Base-by-base conservation (phyloP, 2,888 invertebrate species). In the Anthoptus insignis region DNA sequence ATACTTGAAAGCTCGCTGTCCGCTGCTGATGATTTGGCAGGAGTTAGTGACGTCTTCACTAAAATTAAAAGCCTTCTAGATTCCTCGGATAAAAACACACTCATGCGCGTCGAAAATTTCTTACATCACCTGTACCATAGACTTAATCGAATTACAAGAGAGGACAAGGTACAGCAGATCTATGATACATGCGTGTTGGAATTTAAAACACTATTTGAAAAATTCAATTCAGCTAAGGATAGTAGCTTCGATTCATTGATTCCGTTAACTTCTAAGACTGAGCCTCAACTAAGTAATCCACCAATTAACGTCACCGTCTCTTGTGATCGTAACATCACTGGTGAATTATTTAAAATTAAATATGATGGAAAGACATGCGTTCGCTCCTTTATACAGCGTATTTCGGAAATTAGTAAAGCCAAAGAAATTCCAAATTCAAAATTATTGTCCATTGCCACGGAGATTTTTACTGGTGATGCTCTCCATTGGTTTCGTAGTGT, bases 271-370 rank as follows among this genome's bases (percentile, higher is more conserved):
- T n/a, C 37, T n/a, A 37, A 37, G n/a, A 3, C 37, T 19, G 19
- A 42, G 42, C 21, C 21, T 9, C 42, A 42, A 42, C 1, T 42
- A 19, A 21, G 5, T 9, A 7, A 3, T 32, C 32, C 32, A 9
- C 32, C 32, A 9, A 32, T 32, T 32, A 32, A 32, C 9, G 45
- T 53, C 3, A 45, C 11, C n/a, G 47, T 13, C 24, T 4, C 37
- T n/a, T 37, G 37, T 37, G 37, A 37, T n/a, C 37, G 37, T 37
- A 27, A 49, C 39, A 32, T 37, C n/a, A 45, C 45, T 39, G 39
- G n/a, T 37, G 32, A 29, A 19, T 37, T 34, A 34, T 29, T 32
- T 32, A 54, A 29, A n/a, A 37, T 16, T 71, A 56, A 69, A 8
- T 37, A n/a, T n/a, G 37, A 37, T 37, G 37, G n/a, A 3, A 37